A percentile compares a stretch with the other conserved stretches of the same genome.
Evolutionary conservation across 92 coral and sea anemone species (phyloP).

Genomic region (Porites cylindrica): DNA sequence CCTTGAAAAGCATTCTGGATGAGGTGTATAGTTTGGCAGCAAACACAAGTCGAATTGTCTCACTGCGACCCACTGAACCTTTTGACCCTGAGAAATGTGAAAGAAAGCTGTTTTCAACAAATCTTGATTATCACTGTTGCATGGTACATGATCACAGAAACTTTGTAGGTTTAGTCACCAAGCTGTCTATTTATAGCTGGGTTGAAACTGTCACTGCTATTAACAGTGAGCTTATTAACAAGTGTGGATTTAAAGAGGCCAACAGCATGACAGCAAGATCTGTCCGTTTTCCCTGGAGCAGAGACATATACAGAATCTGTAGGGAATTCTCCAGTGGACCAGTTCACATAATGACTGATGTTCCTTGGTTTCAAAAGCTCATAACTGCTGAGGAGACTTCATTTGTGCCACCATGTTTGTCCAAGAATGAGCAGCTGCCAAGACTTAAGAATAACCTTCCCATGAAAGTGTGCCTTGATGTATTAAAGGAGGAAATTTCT

Average conservation of each 20-base stretch:
- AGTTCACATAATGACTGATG: conserved; percentile 48
- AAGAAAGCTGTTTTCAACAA: conserved; percentile 19
- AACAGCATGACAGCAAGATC: conserved; percentile 8
- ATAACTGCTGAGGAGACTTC: conserved; percentile 18
- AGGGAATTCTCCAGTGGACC: conserved; percentile 54
- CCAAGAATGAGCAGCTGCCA: conserved; percentile 22
- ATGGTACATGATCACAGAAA: conserved; percentile 46
- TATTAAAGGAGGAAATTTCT: conserved; percentile 49
- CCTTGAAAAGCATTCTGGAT: conserved; percentile 32
- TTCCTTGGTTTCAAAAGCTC: conserved; percentile 53
- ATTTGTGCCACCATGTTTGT: not conserved
- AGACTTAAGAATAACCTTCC: conserved; percentile 44
- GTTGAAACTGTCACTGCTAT: conserved; percentile 50
- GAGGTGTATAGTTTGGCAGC: conserved; percentile 46
- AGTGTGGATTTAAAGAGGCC: conserved; percentile 13
- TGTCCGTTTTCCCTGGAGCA: conserved; percentile 36
- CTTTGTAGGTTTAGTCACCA: conserved; percentile 38
- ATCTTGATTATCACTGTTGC: conserved; percentile 45
- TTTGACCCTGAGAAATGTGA: conserved; percentile 54
- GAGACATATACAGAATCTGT: conserved; percentile 46
- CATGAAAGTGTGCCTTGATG: conserved; percentile 42
- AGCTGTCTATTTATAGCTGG: conserved; percentile 57
- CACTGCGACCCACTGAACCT: conserved; percentile 38
- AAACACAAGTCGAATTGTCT: conserved; percentile 50
- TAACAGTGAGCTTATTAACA: conserved; percentile 46